These are phyloP conservation scores for Pygocentrus nattereri DNA, from an alignment of 2,797 vertebrate species.

Conservation along the genomic window DNA sequence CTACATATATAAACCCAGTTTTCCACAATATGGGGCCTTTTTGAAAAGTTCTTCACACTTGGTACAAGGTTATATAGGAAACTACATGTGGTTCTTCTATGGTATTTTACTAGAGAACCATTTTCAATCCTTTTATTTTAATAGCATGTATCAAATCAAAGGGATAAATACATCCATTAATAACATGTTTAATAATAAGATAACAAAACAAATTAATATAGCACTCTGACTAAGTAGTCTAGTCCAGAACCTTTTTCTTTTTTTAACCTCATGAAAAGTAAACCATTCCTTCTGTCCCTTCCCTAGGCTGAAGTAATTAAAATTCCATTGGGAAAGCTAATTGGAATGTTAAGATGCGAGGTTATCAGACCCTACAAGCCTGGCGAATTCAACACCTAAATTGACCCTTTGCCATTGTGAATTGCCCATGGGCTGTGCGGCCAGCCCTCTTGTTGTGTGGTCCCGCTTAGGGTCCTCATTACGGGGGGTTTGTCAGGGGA, in stretches of 20 bases:
- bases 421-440: constrained; percentile 68
- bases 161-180: not conserved
- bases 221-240: not conserved
- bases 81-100: not conserved
- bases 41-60: not conserved
- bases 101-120: not conserved
- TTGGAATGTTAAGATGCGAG: constrained; percentile 75
- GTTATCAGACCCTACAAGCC: constrained; percentile 74
- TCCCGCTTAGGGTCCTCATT: constrained; percentile 69
- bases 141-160: not conserved
- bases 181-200: not conserved
- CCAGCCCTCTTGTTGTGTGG: constrained; percentile 63
- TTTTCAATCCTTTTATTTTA: not conserved
- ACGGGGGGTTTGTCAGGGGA: constrained; percentile 72
- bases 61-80: not conserved
- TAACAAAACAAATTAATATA: not conserved
- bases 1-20: no score
- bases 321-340: constrained; percentile 75
- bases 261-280: not conserved
- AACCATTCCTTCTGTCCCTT: constrained; percentile 2
- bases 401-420: constrained; percentile 75
- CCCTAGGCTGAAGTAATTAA: constrained; percentile 72
- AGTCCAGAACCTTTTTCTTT: not conserved
- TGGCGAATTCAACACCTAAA: constrained; percentile 76
- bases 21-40: no score